Evolutionary conservation across 2,888 invertebrate species (phyloP), one percentile per base, ranked within the genome.

Genomic region (Homarus gammarus): DNA sequence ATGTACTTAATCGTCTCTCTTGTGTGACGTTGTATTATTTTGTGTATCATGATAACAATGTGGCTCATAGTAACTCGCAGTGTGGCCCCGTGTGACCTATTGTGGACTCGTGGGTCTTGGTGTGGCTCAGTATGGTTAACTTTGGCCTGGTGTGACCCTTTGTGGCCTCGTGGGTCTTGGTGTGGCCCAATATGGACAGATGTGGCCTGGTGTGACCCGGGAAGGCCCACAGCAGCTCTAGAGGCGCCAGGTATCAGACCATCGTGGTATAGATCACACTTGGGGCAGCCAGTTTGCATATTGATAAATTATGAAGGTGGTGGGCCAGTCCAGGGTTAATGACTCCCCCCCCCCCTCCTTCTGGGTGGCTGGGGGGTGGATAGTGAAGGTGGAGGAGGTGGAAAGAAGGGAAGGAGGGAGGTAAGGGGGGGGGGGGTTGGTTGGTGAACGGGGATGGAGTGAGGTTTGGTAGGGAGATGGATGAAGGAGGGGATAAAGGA

Each of bases 231-330:
- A 33, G 33, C 10, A 15, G 38, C 72, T 12, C 72, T 2, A 18
- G 36, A 18, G 18, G 36, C 15, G 36, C 72, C 36, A 38, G 33
- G 33, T 79, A 79, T 79, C 79, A 61, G 61, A n/a, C 10, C 79
- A 61, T 79, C 79, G 79, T n/a, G 61, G 79, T 79, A 61, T 79
- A 79, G 79, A 79, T 79, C 79, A 79, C 79, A 56, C 61, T 51
- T 79, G 61, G 36, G 79, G 33, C 79, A 51, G n/a, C 79, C 56
- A 61, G 38, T 79, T 79, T 79, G 79, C 79, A 79, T 79, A 79
- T 79, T 79, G 79, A 79, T 79, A 79, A 79, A 79, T 79, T 61
- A 79, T 79, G 79, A 51, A 40, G 36, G 61, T 38, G 38, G 79
- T n/a, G 33, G n/a, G 33, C 36, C 36, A 36, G 79, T n/a, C 79